Conservation (phyloP, 2,888 invertebrate species). For the Cabera pusaria region DNA sequence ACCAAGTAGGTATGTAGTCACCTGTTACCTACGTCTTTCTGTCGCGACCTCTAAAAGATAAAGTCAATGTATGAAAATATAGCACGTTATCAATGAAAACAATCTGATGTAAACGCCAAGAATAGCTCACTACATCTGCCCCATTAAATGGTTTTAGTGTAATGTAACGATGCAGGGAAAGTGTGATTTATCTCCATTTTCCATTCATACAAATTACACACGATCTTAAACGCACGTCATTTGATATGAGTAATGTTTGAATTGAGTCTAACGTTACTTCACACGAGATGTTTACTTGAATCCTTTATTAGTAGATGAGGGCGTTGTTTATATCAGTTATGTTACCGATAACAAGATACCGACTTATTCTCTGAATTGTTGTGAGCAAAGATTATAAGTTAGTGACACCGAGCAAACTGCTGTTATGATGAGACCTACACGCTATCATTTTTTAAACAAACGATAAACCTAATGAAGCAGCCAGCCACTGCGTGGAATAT, state of each 20-base stretch:
- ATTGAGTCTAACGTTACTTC: conserved; percentile 27
- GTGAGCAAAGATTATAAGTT: conserved; percentile 40
- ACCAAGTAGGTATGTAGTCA: no score
- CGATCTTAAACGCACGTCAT: conserved; percentile 24
- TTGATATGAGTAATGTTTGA: conserved; percentile 34
- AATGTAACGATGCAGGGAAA: conserved; percentile 18
- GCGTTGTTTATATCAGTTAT: conserved; percentile 13
- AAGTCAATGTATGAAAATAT: conserved; percentile 28
- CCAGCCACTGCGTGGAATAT: conserved; percentile 7
- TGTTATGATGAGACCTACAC: no score
- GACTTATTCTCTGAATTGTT: conserved; percentile 40
- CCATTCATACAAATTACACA: conserved; percentile 30
- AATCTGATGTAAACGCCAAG: conserved; percentile 21
- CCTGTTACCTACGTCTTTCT: conserved; percentile 8
- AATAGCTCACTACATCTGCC: conserved; percentile 28
- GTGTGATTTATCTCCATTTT: conserved; percentile 31
- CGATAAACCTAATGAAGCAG: conserved; percentile 16
- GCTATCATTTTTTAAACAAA: conserved; percentile 29
- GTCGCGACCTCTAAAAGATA: conserved; percentile 23
- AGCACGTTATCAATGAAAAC: conserved; percentile 30
- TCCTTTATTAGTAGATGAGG: conserved; percentile 1
- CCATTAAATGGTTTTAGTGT: conserved; percentile 26
- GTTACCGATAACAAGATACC: conserved; percentile 19
- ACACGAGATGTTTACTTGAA: conserved; percentile 6
- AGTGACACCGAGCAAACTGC: conserved; percentile 36